A percentile compares a stretch with the other conserved stretches of the same genome.
Evolutionary conservation across 2,888 invertebrate species (phyloP).

Genomic region (Iphiclides podalirius): DNA sequence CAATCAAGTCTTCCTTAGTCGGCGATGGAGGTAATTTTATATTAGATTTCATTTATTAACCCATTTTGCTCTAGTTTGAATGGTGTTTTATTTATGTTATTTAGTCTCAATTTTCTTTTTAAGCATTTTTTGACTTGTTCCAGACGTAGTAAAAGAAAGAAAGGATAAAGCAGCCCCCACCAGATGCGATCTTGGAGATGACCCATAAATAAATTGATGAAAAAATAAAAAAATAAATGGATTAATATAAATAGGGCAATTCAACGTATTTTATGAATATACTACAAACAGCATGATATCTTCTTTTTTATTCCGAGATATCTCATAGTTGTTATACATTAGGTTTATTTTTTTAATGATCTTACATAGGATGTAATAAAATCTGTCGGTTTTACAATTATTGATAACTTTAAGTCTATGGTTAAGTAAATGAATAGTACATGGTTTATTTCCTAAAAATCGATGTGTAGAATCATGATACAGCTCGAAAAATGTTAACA

Average conservation of each 20-base stretch:
- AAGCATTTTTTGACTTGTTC: no score
- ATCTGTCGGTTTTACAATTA: constrained; percentile 9
- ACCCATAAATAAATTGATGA: constrained; percentile 28
- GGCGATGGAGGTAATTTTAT: constrained; percentile 42
- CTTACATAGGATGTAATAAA: constrained; percentile 6
- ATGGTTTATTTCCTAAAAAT: constrained; percentile 9
- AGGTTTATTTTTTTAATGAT: constrained; percentile 2
- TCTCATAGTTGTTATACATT: neutral
- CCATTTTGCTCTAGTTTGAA: no score
- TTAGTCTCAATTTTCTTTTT: no score
- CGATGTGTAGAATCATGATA: constrained; percentile 1
- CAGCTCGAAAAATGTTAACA: no score
- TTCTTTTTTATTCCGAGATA: neutral
- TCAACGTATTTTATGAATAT: neutral
- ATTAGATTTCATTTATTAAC: no score
- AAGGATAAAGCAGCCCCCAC: constrained; percentile 44
- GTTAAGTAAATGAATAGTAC: constrained; percentile 13
- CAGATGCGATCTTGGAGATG: constrained; percentile 51
- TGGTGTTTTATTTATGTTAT: no score
- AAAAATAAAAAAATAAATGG: constrained; percentile 2
- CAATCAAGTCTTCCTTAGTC: constrained; percentile 46
- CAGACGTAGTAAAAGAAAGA: constrained; percentile 49
- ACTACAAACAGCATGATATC: neutral
- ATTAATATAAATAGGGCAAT: neutral
- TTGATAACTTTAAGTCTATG: neutral